Evolutionary conservation across 2,113 vertebrate genomes (phyloP), one percentile per base, ranked within the genome.

Genomic region (Anhinga rufa): DNA sequence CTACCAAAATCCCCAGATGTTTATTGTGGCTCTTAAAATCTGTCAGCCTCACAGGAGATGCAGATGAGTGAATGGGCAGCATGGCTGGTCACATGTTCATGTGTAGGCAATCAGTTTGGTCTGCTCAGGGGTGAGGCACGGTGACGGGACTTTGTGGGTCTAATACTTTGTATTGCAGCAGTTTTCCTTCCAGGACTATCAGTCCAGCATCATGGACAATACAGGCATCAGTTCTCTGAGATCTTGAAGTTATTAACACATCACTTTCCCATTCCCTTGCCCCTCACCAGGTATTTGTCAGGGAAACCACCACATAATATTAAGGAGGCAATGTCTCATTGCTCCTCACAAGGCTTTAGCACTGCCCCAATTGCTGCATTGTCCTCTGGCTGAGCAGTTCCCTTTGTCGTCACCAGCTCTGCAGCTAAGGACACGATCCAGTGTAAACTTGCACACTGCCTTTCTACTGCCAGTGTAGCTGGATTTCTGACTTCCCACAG

Each of bases 51-150:
- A 31, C 28, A 13, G 34, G 42, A 66, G 34, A 36, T 2, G 2
- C 9, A 40, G 58, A 32, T 49, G 31, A 46, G 17, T 40, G 31
- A 68, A 31, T 15, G 22, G 40, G 9, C 22, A 55, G 12, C 1
- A 0, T 0, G 2, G 12, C 17, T 60, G 38, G 11, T 40, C 0
- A 0, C 6, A 0, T 52, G 28, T 22, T 71, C 31, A 29, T 12
- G 11, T 16, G 6, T 18, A 51, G n/a, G 36, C 26, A 51, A 6
- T 25, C 24, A 12, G 10, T 44, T 32, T 4, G 0, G 5, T 29
- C 32, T 80, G 64, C 19, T 79, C 3, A 10, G 54, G 21, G 3
- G 48, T 10, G 9, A 60, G 57, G 24, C 3, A 0, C 5, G 9
- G 7, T 14, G 57, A 31, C 28, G 69, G 32, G 17, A 32, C 18